A percentile compares a stretch with the other conserved stretches of the same genome.
Conservation (phyloP, 2,888 invertebrate genomes). For the Geotrupes spiniger region DNA sequence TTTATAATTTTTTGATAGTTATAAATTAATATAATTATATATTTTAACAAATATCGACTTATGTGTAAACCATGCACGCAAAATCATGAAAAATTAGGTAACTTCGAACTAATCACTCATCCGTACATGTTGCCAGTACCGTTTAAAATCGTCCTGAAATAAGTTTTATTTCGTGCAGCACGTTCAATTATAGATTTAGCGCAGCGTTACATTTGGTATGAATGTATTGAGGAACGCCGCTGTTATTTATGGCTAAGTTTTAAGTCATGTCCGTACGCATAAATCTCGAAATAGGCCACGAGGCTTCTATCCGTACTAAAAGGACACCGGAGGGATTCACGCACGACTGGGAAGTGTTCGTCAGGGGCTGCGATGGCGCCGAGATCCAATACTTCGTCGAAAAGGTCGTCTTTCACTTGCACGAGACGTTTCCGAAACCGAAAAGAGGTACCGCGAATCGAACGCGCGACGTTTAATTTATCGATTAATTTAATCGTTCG, state of each 20-base stretch:
- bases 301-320: slow-evolving; percentile 76
- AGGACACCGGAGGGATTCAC: slow-evolving; percentile 88
- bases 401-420: slow-evolving; percentile 86
- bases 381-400: slow-evolving; percentile 90
- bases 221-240: slow-evolving; percentile 7
- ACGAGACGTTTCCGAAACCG: slow-evolving; percentile 89
- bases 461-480: slow-evolving; percentile 38
- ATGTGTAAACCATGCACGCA: too few relatives aligned
- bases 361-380: slow-evolving; percentile 81
- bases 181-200: too few relatives aligned
- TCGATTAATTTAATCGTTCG: slow-evolving; percentile 8
- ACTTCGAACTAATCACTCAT: background rate
- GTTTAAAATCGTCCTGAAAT: background rate
- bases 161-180: too few relatives aligned
- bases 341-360: slow-evolving; percentile 96
- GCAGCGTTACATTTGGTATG: slow-evolving; percentile 8
- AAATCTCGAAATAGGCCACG: slow-evolving; percentile 90
- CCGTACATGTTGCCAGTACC: slow-evolving; percentile 11
- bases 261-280: slow-evolving; percentile 68
- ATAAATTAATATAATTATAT: too few relatives aligned
- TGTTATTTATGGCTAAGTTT: slow-evolving; percentile 17
- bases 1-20: slow-evolving; percentile 21
- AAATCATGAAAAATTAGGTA: background rate
- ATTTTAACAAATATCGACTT: too few relatives aligned
- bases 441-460: slow-evolving; percentile 71